Evolutionary conservation across 2,888 invertebrate genomes (phyloP), one percentile per base, ranked within the genome.

Genomic region (Drosophila koepferae): DNA sequence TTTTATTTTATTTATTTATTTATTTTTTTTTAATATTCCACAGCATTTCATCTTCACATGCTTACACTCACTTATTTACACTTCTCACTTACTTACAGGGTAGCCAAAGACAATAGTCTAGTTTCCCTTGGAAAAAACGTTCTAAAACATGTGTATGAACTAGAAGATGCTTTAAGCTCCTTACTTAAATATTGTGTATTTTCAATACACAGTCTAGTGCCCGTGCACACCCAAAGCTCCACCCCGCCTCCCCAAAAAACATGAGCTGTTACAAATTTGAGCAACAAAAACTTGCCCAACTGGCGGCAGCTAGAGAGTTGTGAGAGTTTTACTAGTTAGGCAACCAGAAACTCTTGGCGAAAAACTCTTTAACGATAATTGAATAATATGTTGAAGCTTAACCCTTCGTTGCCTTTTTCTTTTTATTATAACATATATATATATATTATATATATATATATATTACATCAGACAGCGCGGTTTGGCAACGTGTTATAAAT

Each of bases 401-500:
- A 44, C 28, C 36, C 43, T 49, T 64, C 23, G 51, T 31, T 54
- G 36, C 10, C 3, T 8, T 6, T 36, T 38, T 18, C 9, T 36
- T 14, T 4, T 4, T 2, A 34, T 4, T 2, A 34, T 2, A 1
- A 36, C 36, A 36, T 36, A 31, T 31, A 2, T 49, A 31, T 31
- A 16, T 34, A 3, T 20, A n/a, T n/a, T n/a, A n/a, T 20, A 3
- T 16, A 12, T 34, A 6, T 28, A 12, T n/a, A 18, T 41, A 51
- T 40, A 23, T 10, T 18, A 36, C 5, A 9, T 5, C 46, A 38
- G 31, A 64, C 51, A 60, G 3, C 55, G n/a, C 18, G 49, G 54
- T n/a, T 43, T 55, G 49, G 28, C 46, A 28, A 63, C 58, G 49
- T 75, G 58, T 72, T 55, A 49, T 51, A 58, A 51, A 69, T 64